Conservation (phyloP, 1,140 invertebrate species). For the Megalonaias nervosa region DNA sequence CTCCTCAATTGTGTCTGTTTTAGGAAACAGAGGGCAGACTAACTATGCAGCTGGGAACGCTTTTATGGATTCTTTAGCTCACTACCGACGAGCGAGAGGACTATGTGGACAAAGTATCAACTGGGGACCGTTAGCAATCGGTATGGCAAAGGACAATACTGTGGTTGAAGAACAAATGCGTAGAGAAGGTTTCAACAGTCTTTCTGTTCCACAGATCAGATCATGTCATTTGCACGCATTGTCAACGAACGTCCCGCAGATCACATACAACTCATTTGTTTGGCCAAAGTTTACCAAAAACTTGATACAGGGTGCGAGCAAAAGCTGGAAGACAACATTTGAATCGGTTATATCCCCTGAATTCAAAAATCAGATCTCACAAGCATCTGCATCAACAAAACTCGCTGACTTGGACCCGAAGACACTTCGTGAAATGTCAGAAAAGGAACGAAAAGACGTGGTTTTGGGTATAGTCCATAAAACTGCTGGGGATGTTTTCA, state of each 20-base stretch:
- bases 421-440: neutral
- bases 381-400: constrained; percentile 1
- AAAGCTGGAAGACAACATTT: neutral
- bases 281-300: constrained; percentile 4
- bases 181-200: constrained; percentile 13
- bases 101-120: constrained; percentile 39
- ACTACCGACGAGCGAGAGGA: constrained; percentile 36
- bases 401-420: constrained; percentile 1
- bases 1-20: constrained; percentile 46
- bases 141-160: constrained; percentile 22
- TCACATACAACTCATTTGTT: constrained; percentile 11
- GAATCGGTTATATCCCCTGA: constrained; percentile 3
- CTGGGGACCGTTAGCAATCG: constrained; percentile 17
- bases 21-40: constrained; percentile 51
- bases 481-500: constrained; percentile 13
- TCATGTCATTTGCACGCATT: constrained; percentile 12
- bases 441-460: neutral
- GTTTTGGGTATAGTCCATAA: constrained; percentile 2
- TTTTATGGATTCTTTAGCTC: constrained; percentile 52
- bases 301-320: neutral
- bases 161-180: constrained; percentile 9
- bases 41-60: constrained; percentile 54
- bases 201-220: neutral
- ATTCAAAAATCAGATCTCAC: neutral
- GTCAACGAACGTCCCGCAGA: constrained; percentile 7